Evolutionary conservation across 2,888 invertebrate species (phyloP), one percentile per base, ranked within the genome.

Genomic region (Physocephala rufipes): DNA sequence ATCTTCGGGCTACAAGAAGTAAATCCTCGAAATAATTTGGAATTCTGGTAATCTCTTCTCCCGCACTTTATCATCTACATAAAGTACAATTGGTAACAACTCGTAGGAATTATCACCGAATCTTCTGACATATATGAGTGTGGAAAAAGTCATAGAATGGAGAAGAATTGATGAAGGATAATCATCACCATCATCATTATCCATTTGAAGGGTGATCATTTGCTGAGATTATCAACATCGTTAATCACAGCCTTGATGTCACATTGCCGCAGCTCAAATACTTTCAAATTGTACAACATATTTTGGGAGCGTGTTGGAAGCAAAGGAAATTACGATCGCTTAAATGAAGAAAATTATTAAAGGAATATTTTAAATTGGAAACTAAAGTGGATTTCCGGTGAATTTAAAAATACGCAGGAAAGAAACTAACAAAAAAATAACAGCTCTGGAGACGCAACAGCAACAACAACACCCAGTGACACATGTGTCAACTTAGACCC

Each of bases 371-470:
- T 67, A 63, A 64, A 72, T 73, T 67, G 73, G 72, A 75, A 74
- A 74, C 73, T 82, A 80, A 82, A 81, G 82, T 81, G 82, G 79
- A 82, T 81, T 82, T 81, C 81, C 82, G 81, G 81, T 81, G 81
- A 79, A 80, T 79, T 79, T 77, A 81, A 75, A 70, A 71, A 70
- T 66, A 51, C 61, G 45, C 28, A 70, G 45, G 66, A 69, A 24
- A 47, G 49, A 64, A 64, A 67, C 51, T 43, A 47, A 58, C 61
- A 13, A 36, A 36, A 36, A 36, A 36, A 36, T 47, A 62, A 45
- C 51, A 66, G 66, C 36, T 15, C 55, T 19, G 7, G 13, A 62
- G 9, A 47, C 67, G 43, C 71, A 64, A 61, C 63, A n/a, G 59
- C 47, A n/a, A 47, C 43, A 69, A 71, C 49, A 36, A 66, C 49